Base-by-base conservation (phyloP, 1,140 invertebrate species). In the Branchinecta lindahli region DNA sequence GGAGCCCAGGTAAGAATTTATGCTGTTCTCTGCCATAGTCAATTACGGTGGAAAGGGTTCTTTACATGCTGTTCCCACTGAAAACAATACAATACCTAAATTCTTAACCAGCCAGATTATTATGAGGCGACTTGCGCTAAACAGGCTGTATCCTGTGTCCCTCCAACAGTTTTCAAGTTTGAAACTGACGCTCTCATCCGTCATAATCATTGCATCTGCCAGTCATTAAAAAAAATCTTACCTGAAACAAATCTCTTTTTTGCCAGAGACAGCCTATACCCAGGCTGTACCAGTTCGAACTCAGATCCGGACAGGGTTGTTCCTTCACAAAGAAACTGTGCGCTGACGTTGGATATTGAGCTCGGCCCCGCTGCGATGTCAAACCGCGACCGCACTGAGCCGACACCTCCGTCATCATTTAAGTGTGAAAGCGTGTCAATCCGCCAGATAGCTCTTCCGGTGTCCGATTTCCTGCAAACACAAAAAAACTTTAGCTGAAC, bases 201-300 rank as follows among this genome's bases (percentile, higher is more conserved):
- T 33, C 33, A 33, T 33, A 33, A 33, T 33, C 33, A 33, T 5
- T 1, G 33, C 5, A 33, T 5, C 33, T 33, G 33, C 33, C 33
- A 33, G 5, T 33, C 33, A 5, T 33, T 5, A 33, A 33, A 33
- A 33, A 33, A 46, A 46, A 73, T 75, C 82, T 82, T 82, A 88
- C 92, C 94, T 75, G 94, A 94, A 69, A 94, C 89, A 81, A 97
- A 96, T 78, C 93, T 84, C 74, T 92, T 86, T 79, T 98, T 98
- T 65, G 94, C 88, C 73, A 98, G 83, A 44, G 94, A 97, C 70
- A 97, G 80, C 76, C 94, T 84, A 80, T 97, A 98, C 8, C 94
- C 94, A 70, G 85, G 79, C 8, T 91, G 92, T 69, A 88, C 80
- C 20, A 98, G 81, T 79, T 94, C 90, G 79, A 98, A 96, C 75